These are phyloP conservation scores for Zaprionus davidi DNA, from an alignment of 1,140 invertebrate species.

Conservation along the genomic window DNA sequence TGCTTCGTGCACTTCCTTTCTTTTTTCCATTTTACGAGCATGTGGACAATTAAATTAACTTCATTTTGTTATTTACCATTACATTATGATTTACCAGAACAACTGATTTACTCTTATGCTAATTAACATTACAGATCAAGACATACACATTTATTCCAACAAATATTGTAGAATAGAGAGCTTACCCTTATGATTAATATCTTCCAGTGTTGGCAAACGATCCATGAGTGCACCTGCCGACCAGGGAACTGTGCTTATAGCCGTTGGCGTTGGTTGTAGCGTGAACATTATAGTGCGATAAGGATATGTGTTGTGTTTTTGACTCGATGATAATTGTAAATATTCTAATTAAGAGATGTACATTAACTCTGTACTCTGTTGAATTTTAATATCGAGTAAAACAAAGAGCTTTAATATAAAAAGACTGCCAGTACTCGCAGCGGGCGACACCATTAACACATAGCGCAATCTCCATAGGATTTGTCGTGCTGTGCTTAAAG, in stretches of 20 bases:
- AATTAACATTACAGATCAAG: no score
- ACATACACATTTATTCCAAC: no score
- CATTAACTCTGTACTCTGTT: neutral
- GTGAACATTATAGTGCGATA: constrained; percentile 70
- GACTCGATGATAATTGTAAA: neutral
- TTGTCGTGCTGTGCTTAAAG: neutral
- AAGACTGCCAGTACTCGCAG: constrained; percentile 14
- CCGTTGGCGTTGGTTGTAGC: constrained; percentile 70
- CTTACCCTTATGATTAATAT: constrained; percentile 82
- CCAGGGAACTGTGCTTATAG: constrained; percentile 75
- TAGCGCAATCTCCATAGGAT: constrained; percentile 26
- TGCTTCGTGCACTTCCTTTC: no score
- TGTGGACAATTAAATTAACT: no score
- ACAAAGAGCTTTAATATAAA: neutral
- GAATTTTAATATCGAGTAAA: neutral
- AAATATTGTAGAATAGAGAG: neutral
- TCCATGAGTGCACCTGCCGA: constrained; percentile 79
- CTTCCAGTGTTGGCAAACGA: constrained; percentile 72
- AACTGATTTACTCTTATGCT: no score
- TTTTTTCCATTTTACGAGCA: no score
- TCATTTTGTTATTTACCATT: no score
- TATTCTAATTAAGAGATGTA: neutral
- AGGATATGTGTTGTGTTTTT: constrained; percentile 6
- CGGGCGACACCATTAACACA: constrained; percentile 27
- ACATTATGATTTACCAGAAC: no score